Evolutionary conservation across 2,113 vertebrate species (phyloP).

Genomic region (Strix uralensis): DNA sequence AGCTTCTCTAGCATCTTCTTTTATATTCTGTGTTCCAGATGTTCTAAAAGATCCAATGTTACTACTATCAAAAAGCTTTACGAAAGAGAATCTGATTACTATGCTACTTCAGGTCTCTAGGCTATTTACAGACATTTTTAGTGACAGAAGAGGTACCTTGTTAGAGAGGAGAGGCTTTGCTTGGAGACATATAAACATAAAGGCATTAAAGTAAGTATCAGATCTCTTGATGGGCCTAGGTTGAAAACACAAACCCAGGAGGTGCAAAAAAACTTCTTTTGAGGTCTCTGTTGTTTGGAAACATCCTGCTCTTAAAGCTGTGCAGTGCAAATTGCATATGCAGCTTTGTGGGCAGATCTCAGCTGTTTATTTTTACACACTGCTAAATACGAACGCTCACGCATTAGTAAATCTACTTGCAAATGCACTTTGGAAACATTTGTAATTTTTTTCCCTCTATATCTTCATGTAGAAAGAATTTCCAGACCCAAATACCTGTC

Average conservation of each 20-base stretch:
- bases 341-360: constrained; percentile 37
- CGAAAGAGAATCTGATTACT: neutral
- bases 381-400: neutral
- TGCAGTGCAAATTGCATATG: neutral
- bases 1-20: neutral
- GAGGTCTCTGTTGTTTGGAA: constrained; percentile 18
- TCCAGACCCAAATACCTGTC: neutral
- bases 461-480: neutral
- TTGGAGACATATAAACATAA: neutral
- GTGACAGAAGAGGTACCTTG: neutral
- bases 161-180: neutral
- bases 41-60: neutral
- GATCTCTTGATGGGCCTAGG: neutral
- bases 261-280: neutral
- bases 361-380: constrained; percentile 52
- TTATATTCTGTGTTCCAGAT: neutral
- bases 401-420: neutral
- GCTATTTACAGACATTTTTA: neutral
- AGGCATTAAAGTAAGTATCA: neutral
- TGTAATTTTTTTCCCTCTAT: neutral
- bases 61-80: neutral
- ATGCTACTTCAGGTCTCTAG: neutral
- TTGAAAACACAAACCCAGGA: neutral
- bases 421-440: neutral
- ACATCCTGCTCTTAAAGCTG: neutral